Evolutionary conservation across 2,113 vertebrate genomes (phyloP), one percentile per base, ranked within the genome.

Genomic region (Mastomys coucha): DNA sequence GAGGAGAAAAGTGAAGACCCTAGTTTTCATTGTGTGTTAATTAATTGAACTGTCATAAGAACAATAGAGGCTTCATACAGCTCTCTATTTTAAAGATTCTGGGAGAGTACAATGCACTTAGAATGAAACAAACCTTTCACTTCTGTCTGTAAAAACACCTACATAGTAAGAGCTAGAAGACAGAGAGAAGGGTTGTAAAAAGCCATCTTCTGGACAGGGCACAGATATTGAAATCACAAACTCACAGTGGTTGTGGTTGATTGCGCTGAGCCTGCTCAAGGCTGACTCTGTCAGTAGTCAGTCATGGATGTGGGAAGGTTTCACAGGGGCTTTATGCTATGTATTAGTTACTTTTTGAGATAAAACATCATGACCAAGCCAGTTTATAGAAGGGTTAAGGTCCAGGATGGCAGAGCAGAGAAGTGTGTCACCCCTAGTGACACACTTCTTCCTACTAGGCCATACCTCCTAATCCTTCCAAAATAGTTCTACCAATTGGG

Each of bases 1-100:
- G 98, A 98, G 2, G 98, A 99, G 97, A 98, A 95, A 95, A 98
- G 98, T 95, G 98, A 98, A 98, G 56, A 75, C 60, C 36, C 92
- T 53, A 56, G 36, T 82, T 96, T 97, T 95, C 7, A 53, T 73
- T 91, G 92, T 95, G 12, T 96, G 94, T 96, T 97, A 24, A 98
- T 93, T 98, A 98, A 98, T 98, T 98, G 96, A 98, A 98, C 85
- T 97, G 84, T 98, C 78, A 97, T 92, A 93, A 97, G 94, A 96
- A 98, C 73, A 97, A 81, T 85, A 98, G 93, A 97, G 96, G 94
- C 97, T 98, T 98, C 98, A 94, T 98, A 98, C 95, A 95, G 97
- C 97, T 92, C 63, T 98, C 97, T 97, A 96, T 98, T 98, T 98
- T 98, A 97, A 98, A 98, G 97, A 98, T 98, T 97, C 96, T 95